A percentile compares a stretch with the other conserved stretches of the same genome.
These are phyloP conservation scores for Hemiprocne comata DNA, from an alignment of 2,113 vertebrate species.

Conservation along the genomic window DNA sequence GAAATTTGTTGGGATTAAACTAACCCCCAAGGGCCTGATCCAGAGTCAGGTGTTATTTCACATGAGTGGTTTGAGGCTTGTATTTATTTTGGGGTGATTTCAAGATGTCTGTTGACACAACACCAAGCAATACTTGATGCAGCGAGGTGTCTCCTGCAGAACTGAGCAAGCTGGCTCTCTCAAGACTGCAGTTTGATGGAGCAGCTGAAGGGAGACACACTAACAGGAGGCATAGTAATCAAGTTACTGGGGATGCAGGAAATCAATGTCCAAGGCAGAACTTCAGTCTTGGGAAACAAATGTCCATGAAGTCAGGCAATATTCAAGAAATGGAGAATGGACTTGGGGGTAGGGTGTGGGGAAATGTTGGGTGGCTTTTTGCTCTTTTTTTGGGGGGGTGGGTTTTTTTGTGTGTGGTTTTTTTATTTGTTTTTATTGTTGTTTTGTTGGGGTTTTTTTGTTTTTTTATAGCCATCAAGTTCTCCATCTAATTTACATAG, in stretches of 20 bases:
- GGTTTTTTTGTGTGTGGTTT: neutral
- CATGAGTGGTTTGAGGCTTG: neutral
- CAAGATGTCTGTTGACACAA: neutral
- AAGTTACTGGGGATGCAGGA: neutral
- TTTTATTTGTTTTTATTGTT: accelerated
- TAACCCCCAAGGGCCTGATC: neutral
- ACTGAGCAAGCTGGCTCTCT: neutral
- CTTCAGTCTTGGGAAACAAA: conserved; percentile 53
- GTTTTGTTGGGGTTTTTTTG: neutral
- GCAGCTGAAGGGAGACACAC: conserved; percentile 24
- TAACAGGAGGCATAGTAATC: conserved; percentile 51
- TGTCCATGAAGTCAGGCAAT: neutral
- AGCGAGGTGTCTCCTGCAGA: neutral
- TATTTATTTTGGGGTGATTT: neutral
- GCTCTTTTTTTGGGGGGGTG: accelerated
- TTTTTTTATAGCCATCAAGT: neutral
- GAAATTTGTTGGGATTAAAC: neutral
- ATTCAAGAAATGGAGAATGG: neutral
- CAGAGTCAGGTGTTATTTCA: neutral
- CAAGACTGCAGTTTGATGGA: conserved; percentile 10
- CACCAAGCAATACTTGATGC: neutral
- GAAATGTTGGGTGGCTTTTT: accelerated
- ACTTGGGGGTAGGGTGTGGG: too few relatives aligned
- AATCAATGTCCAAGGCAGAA: conserved; percentile 43
- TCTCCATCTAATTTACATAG: neutral